Percentiles rank a stretch among this genome's conserved stretches.
phyloP scores from a whole-genome alignment of 2,888 invertebrate species.

The Apotomis betuletana region DNA sequence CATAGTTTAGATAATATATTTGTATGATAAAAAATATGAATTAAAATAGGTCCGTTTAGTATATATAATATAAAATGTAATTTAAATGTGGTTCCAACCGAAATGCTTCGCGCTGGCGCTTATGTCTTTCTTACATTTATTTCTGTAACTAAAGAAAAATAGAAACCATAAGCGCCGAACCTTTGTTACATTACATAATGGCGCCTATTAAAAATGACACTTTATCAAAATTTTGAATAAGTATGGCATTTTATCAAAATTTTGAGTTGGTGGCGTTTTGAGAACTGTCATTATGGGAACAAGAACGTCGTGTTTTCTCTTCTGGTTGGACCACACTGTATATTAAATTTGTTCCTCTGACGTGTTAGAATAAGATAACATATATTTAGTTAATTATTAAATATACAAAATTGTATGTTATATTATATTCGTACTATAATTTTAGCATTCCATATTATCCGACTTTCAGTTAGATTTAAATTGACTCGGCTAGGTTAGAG shows the following conservation, averaged over 20 bases:
- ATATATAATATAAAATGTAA: conserved; percentile 30
- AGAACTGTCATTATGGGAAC: neutral
- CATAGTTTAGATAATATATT: conserved; percentile 40
- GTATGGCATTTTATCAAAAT: neutral
- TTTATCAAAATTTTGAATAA: no score
- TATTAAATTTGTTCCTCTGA: conserved; percentile 37
- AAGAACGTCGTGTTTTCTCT: neutral
- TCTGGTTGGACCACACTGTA: conserved; percentile 9
- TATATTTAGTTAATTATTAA: conserved; percentile 32
- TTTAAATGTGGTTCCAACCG: conserved; percentile 21
- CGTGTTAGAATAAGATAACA: conserved; percentile 16
- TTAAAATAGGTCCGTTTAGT: conserved; percentile 28
- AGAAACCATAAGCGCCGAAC: neutral
- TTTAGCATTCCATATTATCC: conserved; percentile 35
- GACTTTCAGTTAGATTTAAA: conserved; percentile 22
- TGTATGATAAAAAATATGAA: conserved; percentile 39
- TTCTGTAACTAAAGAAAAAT: neutral
- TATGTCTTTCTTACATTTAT: neutral
- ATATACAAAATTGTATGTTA: conserved; percentile 35
- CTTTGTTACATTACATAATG: neutral
- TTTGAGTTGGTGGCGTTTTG: neutral
- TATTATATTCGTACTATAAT: conserved; percentile 26
- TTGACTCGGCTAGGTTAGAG: conserved; percentile 3
- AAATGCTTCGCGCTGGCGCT: neutral
- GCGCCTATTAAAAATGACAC: neutral